These are phyloP conservation scores for Atrichornis clamosus DNA, from an alignment of 2,113 vertebrate species.

Conservation along the genomic window DNA sequence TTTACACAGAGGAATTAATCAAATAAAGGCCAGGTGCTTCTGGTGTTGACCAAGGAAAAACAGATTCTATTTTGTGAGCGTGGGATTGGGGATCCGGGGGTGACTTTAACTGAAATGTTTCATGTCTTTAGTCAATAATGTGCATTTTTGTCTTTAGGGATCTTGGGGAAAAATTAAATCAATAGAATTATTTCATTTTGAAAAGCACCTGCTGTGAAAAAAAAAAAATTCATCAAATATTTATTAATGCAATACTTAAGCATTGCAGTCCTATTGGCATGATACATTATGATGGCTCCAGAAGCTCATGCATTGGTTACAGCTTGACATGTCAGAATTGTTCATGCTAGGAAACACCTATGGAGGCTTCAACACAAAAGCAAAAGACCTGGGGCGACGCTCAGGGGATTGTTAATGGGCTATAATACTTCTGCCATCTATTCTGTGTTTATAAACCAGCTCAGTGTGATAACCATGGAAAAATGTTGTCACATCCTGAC, in stretches of 20 bases:
- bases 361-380: not conserved
- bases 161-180: not conserved
- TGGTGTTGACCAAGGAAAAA: not conserved
- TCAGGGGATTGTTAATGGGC: not conserved
- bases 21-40: not conserved
- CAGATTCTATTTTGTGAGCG: not conserved
- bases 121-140: slow-evolving; percentile 21
- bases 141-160: not conserved
- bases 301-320: not conserved
- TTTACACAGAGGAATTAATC: not conserved
- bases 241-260: slow-evolving; percentile 21
- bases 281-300: not conserved
- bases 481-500: not conserved
- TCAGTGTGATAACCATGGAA: not conserved
- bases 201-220: slow-evolving; percentile 26
- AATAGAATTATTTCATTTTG: slow-evolving; percentile 34
- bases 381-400: not conserved
- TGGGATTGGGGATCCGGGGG: not conserved
- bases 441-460: not conserved
- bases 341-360: not conserved
- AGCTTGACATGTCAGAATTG: not conserved
- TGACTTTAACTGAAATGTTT: not conserved
- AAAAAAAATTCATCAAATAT: slow-evolving; percentile 46
- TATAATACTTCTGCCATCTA: not conserved
- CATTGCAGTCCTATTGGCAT: not conserved